Conservation (phyloP, 2,113 vertebrate species). For the Athene noctua region DNA sequence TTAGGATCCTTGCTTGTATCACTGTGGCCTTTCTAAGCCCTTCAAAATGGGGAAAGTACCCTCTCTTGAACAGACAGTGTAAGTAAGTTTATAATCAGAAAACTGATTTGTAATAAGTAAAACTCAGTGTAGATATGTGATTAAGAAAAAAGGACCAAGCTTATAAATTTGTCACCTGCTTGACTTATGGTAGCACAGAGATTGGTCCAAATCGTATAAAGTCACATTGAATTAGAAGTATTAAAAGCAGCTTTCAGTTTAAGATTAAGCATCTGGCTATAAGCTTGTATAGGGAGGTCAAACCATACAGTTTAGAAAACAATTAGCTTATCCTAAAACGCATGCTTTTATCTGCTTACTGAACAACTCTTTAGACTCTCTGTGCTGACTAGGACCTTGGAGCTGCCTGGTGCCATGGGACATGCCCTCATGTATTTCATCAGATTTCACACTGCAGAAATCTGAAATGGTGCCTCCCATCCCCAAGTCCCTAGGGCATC, state of each 20-base stretch:
- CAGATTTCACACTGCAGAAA: not conserved
- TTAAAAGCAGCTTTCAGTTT: not conserved
- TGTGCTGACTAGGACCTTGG: not conserved
- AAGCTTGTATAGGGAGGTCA: not conserved
- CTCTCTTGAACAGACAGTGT: not conserved
- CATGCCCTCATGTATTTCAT: not conserved
- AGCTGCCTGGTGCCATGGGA: not conserved
- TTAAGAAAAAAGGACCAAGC: not conserved
- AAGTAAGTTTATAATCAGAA: not conserved
- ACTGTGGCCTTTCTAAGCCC: not conserved
- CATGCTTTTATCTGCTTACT: constrained; percentile 20
- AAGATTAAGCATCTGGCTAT: constrained; percentile 32
- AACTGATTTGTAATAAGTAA: not conserved
- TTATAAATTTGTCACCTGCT: not conserved
- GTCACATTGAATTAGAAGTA: constrained; percentile 38
- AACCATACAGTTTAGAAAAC: not conserved
- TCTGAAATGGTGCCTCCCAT: not conserved
- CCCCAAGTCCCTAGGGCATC: not conserved
- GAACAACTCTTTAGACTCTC: not conserved
- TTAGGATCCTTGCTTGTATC: not conserved
- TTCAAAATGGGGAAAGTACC: not conserved
- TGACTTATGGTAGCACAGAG: not conserved
- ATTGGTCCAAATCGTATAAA: not conserved
- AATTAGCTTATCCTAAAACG: constrained; percentile 27
- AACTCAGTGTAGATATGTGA: not conserved